Conservation (phyloP, 2,797 vertebrate species). For the Falco novaeseelandiae region DNA sequence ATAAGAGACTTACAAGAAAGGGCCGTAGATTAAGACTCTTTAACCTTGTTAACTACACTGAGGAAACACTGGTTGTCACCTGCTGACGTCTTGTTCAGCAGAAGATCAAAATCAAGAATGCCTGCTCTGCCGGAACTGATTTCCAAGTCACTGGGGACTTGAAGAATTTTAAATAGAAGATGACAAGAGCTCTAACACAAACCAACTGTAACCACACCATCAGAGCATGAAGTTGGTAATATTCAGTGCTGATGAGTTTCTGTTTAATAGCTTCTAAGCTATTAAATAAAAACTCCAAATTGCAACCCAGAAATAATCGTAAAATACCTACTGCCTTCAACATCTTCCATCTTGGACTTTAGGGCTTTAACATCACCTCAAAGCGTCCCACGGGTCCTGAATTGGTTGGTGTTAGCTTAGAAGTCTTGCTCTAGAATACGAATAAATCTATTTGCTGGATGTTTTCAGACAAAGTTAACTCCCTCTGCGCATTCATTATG, state of each 20-base stretch:
- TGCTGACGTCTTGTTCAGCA: constrained; percentile 10
- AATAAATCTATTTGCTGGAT: not conserved
- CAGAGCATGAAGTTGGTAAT: not conserved
- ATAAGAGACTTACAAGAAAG: not conserved
- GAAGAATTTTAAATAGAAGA: not conserved
- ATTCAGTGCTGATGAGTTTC: not conserved
- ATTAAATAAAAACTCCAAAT: not conserved
- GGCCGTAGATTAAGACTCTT: not conserved
- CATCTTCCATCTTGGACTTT: not conserved
- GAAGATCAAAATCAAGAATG: not conserved
- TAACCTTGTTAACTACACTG: not conserved
- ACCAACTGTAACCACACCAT: not conserved
- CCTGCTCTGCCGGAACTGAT: not conserved
- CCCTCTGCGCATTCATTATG: not conserved
- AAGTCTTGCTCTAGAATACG: not conserved
- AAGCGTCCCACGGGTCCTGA: not conserved
- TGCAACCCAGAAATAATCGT: not conserved
- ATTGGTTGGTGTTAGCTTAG: not conserved
- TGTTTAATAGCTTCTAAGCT: not conserved
- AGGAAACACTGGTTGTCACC: not conserved
- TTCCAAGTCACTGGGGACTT: not conserved
- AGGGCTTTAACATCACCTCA: not conserved
- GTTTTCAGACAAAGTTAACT: not conserved
- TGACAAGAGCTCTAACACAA: not conserved
- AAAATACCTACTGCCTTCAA: not conserved